Evolutionary conservation across 1,140 invertebrate species (phyloP).

Genomic region (Thaumetopoea pityocampa): DNA sequence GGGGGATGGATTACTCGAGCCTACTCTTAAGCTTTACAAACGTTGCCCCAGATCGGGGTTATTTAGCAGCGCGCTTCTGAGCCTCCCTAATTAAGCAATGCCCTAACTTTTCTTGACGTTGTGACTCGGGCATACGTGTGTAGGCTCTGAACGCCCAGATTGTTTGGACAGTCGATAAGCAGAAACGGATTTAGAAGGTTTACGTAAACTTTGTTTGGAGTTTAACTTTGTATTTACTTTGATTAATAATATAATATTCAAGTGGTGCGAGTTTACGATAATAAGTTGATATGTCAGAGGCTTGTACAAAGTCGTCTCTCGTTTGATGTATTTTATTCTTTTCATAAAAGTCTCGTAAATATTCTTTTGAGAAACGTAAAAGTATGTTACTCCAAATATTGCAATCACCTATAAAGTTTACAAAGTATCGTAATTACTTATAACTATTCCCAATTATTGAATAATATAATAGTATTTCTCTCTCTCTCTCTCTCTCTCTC

Average conservation of each 20-base stretch:
- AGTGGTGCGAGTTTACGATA: too few species aligned
- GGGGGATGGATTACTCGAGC: conserved; percentile 26
- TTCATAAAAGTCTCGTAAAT: too few species aligned
- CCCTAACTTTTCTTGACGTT: conserved; percentile 39
- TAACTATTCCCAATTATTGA: too few species aligned
- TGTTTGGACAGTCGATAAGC: conserved; percentile 33
- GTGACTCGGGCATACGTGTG: conserved; percentile 16
- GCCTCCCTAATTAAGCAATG: conserved; percentile 33
- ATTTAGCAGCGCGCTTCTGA: conserved; percentile 30
- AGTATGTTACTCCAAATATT: too few species aligned
- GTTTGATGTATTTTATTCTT: too few species aligned
- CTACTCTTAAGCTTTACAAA: conserved; percentile 41
- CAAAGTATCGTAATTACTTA: too few species aligned
- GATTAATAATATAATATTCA: background rate
- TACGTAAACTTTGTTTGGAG: conserved; percentile 18
- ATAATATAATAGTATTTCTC: too few species aligned
- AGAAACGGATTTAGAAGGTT: conserved; percentile 27
- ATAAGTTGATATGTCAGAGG: too few species aligned
- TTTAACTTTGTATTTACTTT: background rate
- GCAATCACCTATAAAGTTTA: too few species aligned
- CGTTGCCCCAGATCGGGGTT: conserved; percentile 34
- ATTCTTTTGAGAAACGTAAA: too few species aligned
- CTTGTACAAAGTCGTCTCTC: too few species aligned
- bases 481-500: too few species aligned
- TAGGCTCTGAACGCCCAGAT: conserved; percentile 22